phyloP scores from a whole-genome alignment of 2,797 vertebrate species.

The Morus bassanus region DNA sequence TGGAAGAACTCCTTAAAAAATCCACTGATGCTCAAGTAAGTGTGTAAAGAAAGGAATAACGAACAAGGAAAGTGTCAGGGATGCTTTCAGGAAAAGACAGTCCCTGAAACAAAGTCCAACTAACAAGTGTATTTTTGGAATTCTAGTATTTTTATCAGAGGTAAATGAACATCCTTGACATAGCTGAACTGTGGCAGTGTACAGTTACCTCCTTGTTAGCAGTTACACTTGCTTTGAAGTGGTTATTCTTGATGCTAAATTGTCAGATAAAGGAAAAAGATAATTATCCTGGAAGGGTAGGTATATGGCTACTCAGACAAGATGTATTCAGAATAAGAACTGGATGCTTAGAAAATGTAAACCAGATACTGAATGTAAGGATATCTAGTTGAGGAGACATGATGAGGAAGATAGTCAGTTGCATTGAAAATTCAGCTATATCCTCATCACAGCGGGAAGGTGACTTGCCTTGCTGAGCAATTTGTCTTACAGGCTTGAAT shows the following conservation, averaged over 20 bases:
- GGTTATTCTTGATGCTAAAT: slow-evolving; percentile 65
- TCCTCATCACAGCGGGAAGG: slow-evolving; percentile 80
- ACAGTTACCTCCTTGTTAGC: slow-evolving; percentile 49
- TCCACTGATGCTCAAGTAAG: slow-evolving; percentile 85
- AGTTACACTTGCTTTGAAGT: slow-evolving; percentile 55
- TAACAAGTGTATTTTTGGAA: slow-evolving; percentile 22
- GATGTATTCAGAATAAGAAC: slow-evolving; percentile 76
- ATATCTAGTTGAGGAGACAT: slow-evolving; percentile 72
- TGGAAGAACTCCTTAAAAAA: slow-evolving; percentile 86
- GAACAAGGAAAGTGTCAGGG: background rate
- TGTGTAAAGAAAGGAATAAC: background rate
- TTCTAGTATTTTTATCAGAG: slow-evolving; percentile 38
- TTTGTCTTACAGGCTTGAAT: slow-evolving; percentile 83
- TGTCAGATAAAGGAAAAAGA: slow-evolving; percentile 72
- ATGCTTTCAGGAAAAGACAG: slow-evolving; percentile 28
- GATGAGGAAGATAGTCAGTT: slow-evolving; percentile 75
- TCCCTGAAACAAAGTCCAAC: background rate
- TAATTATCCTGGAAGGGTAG: slow-evolving; percentile 66
- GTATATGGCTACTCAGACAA: slow-evolving; percentile 68
- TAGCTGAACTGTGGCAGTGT: slow-evolving; percentile 1
- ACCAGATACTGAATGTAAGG: slow-evolving; percentile 58
- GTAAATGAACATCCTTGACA: slow-evolving; percentile 14
- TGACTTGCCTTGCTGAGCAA: slow-evolving; percentile 81
- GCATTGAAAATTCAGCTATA: slow-evolving; percentile 78
- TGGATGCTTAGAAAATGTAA: slow-evolving; percentile 72